phyloP scores from a whole-genome alignment of 1,140 invertebrate species.

The Orchesella cincta region DNA sequence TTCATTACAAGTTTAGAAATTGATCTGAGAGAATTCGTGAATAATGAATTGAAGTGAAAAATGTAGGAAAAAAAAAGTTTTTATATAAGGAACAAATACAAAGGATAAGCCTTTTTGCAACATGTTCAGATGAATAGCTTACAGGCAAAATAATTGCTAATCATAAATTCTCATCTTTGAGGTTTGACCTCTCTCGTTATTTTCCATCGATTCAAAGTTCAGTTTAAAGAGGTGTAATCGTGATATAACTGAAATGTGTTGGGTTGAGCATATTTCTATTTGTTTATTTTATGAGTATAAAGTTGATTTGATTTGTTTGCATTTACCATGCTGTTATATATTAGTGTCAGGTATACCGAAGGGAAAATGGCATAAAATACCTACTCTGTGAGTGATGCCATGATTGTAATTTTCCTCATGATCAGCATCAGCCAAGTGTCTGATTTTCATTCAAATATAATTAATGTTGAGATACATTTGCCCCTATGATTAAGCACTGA shows the following conservation, averaged over 20 bases:
- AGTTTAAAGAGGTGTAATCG: neutral
- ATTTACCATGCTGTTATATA: too few relatives aligned
- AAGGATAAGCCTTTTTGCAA: too few relatives aligned
- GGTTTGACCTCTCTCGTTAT: slow-evolving; percentile 12
- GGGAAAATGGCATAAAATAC: too few relatives aligned
- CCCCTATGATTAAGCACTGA: neutral
- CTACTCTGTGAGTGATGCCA: too few relatives aligned
- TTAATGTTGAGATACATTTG: neutral
- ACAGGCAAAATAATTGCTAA: slow-evolving; percentile 23
- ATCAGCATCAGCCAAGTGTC: neutral
- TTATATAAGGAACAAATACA: too few relatives aligned
- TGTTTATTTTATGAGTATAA: neutral
- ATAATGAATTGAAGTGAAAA: too few relatives aligned
- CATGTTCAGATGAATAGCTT: neutral
- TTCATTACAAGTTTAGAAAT: too few relatives aligned
- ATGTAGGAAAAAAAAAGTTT: too few relatives aligned
- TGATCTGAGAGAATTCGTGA: too few relatives aligned
- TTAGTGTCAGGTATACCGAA: too few relatives aligned
- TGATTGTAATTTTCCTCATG: neutral
- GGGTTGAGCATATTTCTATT: neutral
- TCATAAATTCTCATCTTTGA: slow-evolving; percentile 1
- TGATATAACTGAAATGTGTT: neutral
- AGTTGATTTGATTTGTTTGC: neutral
- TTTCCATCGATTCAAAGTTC: slow-evolving; percentile 4
- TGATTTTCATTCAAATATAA: neutral